Evolutionary conservation across 1,140 invertebrate genomes (phyloP).

Genomic region (Amyelois transitella): DNA sequence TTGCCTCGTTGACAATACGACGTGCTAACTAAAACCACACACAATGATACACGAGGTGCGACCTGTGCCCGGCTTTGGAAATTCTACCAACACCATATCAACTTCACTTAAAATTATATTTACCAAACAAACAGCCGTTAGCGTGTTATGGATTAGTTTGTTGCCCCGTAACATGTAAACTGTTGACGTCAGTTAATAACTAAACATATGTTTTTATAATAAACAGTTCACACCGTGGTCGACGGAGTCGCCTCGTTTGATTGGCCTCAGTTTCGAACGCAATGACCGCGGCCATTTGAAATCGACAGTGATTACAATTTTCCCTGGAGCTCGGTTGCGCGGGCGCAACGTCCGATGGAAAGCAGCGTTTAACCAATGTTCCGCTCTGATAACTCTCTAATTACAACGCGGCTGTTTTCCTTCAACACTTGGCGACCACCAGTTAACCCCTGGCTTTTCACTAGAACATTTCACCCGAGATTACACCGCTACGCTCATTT

Average conservation of each 20-base stretch:
- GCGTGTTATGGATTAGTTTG: conserved; percentile 17
- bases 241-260: conserved; percentile 19
- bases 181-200: conserved; percentile 17
- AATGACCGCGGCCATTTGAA: conserved; percentile 56
- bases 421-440: conserved; percentile 48
- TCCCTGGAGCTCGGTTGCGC: conserved; percentile 63
- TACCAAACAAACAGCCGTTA: conserved; percentile 34
- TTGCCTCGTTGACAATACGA: conserved; percentile 47
- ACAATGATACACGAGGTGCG: conserved; percentile 27
- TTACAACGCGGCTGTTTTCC: conserved; percentile 60
- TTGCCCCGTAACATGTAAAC: conserved; percentile 24
- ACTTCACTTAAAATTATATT: conserved; percentile 33
- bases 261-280: conserved; percentile 46
- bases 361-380: conserved; percentile 71
- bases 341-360: conserved; percentile 69
- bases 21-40: conserved; percentile 39
- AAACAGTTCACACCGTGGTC: conserved; percentile 28
- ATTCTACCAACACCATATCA: conserved; percentile 15
- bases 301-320: conserved; percentile 73
- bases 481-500: conserved; percentile 36
- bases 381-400: conserved; percentile 72
- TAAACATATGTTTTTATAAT: conserved; percentile 23
- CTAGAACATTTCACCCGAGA: conserved; percentile 50
- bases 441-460: conserved; percentile 61
- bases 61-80: conserved; percentile 21